Conservation (phyloP, 2,797 vertebrate genomes). For the Rhincodon typus region DNA sequence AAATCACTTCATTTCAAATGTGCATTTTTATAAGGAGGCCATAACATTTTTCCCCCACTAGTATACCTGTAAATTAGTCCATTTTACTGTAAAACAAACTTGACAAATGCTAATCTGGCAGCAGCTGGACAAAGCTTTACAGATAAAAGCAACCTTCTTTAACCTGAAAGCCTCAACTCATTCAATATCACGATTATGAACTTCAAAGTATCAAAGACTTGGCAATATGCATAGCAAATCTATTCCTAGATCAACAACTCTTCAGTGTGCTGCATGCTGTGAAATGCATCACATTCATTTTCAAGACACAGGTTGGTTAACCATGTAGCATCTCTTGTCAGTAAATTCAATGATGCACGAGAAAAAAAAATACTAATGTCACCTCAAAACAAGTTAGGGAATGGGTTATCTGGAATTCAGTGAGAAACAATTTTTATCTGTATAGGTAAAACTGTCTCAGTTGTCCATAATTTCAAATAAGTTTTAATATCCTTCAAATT, state of each 20-base stretch:
- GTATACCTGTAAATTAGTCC: background rate
- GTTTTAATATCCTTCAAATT: background rate
- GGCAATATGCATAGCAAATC: conserved; percentile 3
- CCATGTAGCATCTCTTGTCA: background rate
- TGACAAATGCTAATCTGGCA: conserved; percentile 8
- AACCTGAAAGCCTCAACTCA: background rate
- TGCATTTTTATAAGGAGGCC: background rate
- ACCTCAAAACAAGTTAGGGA: background rate
- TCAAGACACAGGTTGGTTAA: background rate
- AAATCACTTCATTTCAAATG: background rate
- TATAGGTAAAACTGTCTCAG: background rate
- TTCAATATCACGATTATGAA: background rate
- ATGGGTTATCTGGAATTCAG: background rate
- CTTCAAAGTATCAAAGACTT: conserved; percentile 9
- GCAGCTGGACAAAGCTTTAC: background rate
- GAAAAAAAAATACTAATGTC: background rate
- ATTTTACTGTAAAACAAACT: background rate
- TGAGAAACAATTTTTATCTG: background rate
- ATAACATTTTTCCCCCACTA: background rate
- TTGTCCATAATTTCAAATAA: background rate
- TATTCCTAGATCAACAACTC: conserved; percentile 4
- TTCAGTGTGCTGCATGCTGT: background rate
- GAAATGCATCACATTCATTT: conserved; percentile 14
- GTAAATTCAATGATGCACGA: background rate
- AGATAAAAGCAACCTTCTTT: background rate